Evolutionary conservation across 1,140 invertebrate species (phyloP), one percentile per base, ranked within the genome.

Genomic region (Oreohelix idahoensis): DNA sequence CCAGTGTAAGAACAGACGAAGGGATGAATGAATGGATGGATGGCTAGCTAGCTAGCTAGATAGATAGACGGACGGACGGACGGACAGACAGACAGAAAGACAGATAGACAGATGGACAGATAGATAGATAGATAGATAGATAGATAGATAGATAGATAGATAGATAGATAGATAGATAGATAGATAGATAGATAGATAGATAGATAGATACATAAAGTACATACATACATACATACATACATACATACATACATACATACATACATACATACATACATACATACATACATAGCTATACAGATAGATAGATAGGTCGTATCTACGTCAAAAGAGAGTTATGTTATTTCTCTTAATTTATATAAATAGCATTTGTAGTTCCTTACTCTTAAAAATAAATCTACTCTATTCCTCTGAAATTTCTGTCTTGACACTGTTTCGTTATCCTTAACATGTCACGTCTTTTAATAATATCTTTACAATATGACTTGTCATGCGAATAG

Each of bases 151-250:
- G 42, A 45, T 45, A 45, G 42, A 45, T 15, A 45, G 42, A 58
- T 23, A 58, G 1, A 58, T 58, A 58, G 53, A 58, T 20, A 45
- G 42, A 58, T 20, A 58, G 53, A n/a, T 11, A 58, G 17, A 58
- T 15, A 45, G 5, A 45, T 15, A 8, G 42, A 23, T 20, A 58
- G 53, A 58, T 4, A 20, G 15, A 58, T 23, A 58, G 53, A 15
- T 58, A 58, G 17, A 58, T 58, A 23, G 53, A 58, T 58, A n/a
- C 53, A 58, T 26, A 70, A 36, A 26, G 2, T 29, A 73, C 42
- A 73, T 45, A 81, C 49, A 51, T 74, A 75, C 29, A 75, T 53
- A 63, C 51, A 75, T 74, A 82, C 35, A 75, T 38, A 81, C n/a
- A 45, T 39, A 63, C 53, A 63, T 0, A 63, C 53, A 66, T 11